Evolutionary conservation across 2,888 invertebrate genomes (phyloP).

Genomic region (Dynastes tityus): DNA sequence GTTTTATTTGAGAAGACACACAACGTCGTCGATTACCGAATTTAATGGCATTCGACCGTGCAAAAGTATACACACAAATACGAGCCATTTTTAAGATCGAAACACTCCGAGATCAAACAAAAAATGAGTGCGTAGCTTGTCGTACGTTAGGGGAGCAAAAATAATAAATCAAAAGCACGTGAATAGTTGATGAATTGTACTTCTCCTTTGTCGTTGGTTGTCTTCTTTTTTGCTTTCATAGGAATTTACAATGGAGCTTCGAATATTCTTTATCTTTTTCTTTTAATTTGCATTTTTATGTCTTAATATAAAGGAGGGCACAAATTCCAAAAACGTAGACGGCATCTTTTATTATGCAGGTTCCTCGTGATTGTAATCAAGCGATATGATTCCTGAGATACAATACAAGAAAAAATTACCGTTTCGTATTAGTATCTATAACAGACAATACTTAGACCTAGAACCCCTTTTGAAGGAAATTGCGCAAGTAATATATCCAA

Average conservation of each 20-base stretch:
- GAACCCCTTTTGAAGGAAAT: no score
- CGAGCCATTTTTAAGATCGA: not conserved
- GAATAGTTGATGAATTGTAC: constrained; percentile 38
- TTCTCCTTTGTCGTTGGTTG: constrained; percentile 16
- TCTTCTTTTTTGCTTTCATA: constrained; percentile 8
- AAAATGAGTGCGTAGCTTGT: constrained; percentile 17
- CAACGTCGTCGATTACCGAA: constrained; percentile 34
- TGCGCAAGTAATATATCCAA: no score
- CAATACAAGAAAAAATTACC: no score
- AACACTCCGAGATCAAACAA: constrained; percentile 33
- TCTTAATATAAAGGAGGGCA: not conserved
- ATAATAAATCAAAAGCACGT: constrained; percentile 42
- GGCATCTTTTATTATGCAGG: not conserved
- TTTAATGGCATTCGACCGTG: constrained; percentile 38
- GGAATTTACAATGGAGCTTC: constrained; percentile 6
- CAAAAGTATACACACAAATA: constrained; percentile 30
- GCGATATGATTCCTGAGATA: no score
- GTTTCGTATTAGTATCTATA: no score
- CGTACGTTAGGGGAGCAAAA: constrained; percentile 22
- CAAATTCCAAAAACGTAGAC: not conserved
- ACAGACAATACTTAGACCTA: no score
- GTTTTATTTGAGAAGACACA: constrained; percentile 41
- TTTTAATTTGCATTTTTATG: constrained; percentile 6
- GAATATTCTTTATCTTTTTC: constrained; percentile 10
- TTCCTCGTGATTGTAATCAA: no score